Base-by-base conservation (phyloP, 2,113 vertebrate genomes). In the Desmodus rotundus region DNA sequence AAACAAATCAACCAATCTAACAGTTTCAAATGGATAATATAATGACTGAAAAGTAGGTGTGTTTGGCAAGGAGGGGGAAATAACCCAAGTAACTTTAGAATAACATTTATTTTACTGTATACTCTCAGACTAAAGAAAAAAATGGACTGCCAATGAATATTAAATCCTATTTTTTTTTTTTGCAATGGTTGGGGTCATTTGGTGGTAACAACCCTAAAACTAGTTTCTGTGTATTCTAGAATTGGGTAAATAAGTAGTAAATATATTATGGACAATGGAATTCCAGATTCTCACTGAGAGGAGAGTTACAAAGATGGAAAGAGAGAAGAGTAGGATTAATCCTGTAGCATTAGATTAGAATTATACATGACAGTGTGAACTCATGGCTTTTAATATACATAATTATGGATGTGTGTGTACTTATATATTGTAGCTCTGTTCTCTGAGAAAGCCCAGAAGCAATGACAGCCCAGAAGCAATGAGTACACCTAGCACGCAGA, bases 161-260 rank as follows among this genome's bases (percentile, higher is more conserved):
- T 82, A 92, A 82, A 92, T 31, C 81, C 13, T 47, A 56, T n/a
- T 61, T 92, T 43, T 87, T 43, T 87, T 77, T 77, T 77, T 83
- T 56, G 33, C 38, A 93, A 20, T 56, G 36, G 56, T 33, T 73
- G 7, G 17, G 56, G 3, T 45, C 33, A n/a, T 28, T 28, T 80
- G 38, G 78, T 28, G 22, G 28, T 68, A 74, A 38, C 26, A 73
- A 82, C 82, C 93, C 52, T 87, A 61, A 82, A 65, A 77, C 50
- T 63, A 56, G 9, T 76, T 93, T 52, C 56, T 50, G 6, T 78
- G n/a, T 94, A 70, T 88, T 96, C 43, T 82, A 47, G 73, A 50
- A 88, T 67, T 77, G 52, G n/a, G 28, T 47, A 84, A 95, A 92
- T 95, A 93, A 95, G 31, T 84, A 95, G 20, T 87, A 93, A 84